A percentile compares a stretch with the other conserved stretches of the same genome.
Conservation (phyloP, 1,140 invertebrate genomes). For the Apis florea region DNA sequence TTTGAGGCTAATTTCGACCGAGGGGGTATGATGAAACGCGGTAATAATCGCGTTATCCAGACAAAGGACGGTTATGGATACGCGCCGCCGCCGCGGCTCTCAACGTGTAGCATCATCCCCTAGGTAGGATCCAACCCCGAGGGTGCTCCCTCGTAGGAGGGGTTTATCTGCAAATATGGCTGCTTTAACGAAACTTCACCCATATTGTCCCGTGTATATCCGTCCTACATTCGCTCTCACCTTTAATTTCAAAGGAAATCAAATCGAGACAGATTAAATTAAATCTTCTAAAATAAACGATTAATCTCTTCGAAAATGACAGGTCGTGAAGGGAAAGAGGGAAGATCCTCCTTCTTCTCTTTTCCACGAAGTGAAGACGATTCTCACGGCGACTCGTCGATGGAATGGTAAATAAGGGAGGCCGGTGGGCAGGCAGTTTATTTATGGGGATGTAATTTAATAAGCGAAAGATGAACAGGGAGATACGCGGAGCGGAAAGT, state of each 20-base stretch:
- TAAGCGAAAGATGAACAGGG: slow-evolving; percentile 76
- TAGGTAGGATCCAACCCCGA: slow-evolving; percentile 67
- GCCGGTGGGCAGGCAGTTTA: slow-evolving; percentile 67
- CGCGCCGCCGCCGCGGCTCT: slow-evolving; percentile 69
- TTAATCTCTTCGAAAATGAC: no score
- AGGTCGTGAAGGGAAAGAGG: no score
- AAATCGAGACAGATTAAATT: no score
- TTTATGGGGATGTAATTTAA: slow-evolving; percentile 80
- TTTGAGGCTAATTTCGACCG: slow-evolving; percentile 80
- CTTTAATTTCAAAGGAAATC: neutral
- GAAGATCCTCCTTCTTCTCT: neutral
- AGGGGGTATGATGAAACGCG: slow-evolving; percentile 79
- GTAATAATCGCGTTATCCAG: slow-evolving; percentile 80
- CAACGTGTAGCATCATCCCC: slow-evolving; percentile 63
- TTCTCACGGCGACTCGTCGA: slow-evolving; percentile 43
- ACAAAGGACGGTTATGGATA: slow-evolving; percentile 81
- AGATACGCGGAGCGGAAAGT: slow-evolving; percentile 69
- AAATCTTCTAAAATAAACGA: no score
- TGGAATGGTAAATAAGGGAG: slow-evolving; percentile 71
- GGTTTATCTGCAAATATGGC: slow-evolving; percentile 75
- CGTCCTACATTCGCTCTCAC: neutral
- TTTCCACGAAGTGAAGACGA: neutral
- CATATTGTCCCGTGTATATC: slow-evolving; percentile 70
- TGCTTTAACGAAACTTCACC: slow-evolving; percentile 74
- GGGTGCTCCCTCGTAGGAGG: slow-evolving; percentile 70